Evolutionary conservation across 2,797 vertebrate species (phyloP).

Genomic region (Anas bahamensis): DNA sequence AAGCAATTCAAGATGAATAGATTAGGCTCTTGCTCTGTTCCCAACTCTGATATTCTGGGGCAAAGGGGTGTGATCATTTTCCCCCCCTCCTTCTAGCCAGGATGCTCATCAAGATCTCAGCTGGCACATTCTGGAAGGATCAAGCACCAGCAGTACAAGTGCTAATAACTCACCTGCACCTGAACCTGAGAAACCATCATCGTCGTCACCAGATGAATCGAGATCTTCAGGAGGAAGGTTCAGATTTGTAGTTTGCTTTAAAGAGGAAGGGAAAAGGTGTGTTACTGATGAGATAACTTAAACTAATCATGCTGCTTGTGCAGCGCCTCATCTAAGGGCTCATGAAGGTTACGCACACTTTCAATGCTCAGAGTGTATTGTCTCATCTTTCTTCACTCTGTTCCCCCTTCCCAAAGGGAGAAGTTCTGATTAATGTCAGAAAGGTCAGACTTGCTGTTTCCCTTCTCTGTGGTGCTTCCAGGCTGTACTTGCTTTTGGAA

Average conservation of each 20-base stretch:
- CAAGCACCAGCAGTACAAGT: neutral
- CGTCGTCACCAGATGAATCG: conserved; percentile 85
- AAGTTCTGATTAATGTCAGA: neutral
- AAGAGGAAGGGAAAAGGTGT: neutral
- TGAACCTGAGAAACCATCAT: conserved; percentile 80
- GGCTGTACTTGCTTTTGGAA: neutral
- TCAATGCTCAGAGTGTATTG: neutral
- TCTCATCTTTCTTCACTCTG: neutral
- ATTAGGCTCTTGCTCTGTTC: neutral
- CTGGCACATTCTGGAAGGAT: neutral
- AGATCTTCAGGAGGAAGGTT: conserved; percentile 78
- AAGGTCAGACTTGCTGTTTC: neutral
- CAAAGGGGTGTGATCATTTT: neutral
- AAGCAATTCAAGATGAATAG: neutral
- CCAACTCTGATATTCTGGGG: neutral
- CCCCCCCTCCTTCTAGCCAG: neutral
- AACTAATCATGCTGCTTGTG: neutral
- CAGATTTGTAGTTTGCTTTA: conserved; percentile 72
- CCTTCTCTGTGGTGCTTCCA: neutral
- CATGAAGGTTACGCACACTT: neutral
- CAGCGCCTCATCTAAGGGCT: neutral
- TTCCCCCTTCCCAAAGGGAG: neutral
- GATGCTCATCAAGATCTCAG: neutral
- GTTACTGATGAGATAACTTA: neutral
- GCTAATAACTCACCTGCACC: conserved; percentile 78